Percentiles rank a stretch among this genome's conserved stretches.
Conservation (phyloP, 1,140 invertebrate genomes). For the Sogatella furcifera region DNA sequence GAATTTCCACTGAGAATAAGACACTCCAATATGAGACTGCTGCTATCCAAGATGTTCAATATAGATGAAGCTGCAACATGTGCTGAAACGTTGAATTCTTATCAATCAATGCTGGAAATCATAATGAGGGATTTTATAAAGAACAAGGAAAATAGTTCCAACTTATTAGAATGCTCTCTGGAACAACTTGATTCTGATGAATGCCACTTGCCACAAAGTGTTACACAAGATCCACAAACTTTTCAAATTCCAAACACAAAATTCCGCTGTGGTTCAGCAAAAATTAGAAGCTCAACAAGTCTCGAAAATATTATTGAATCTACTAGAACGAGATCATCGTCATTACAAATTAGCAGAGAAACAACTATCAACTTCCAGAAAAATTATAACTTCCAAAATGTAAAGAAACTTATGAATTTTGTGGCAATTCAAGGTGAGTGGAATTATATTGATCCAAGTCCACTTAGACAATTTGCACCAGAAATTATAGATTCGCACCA, state of each 20-base stretch:
- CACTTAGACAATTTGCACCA: too few species aligned
- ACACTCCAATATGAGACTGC: conserved; percentile 9
- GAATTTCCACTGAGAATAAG: conserved; percentile 14
- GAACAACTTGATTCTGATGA: too few species aligned
- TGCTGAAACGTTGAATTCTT: not conserved
- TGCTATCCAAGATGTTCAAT: conserved; percentile 9
- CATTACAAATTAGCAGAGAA: too few species aligned
- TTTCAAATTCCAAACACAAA: not conserved
- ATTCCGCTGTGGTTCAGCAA: conserved; percentile 1
- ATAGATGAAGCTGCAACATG: not conserved
- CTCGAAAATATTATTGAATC: not conserved
- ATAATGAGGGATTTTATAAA: conserved; percentile 3
- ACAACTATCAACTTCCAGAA: too few species aligned
- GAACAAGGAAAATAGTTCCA: not conserved
- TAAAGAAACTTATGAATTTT: too few species aligned
- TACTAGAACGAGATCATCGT: too few species aligned
- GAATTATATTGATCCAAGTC: too few species aligned
- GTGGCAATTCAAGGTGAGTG: too few species aligned
- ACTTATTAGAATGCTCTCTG: too few species aligned
- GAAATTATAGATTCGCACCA: too few species aligned
- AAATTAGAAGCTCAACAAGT: not conserved
- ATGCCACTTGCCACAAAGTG: too few species aligned
- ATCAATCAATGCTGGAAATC: conserved; percentile 10
- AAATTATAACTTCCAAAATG: too few species aligned
- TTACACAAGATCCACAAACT: not conserved